Evolutionary conservation across 2,888 invertebrate species (phyloP).

Genomic region (Alcis repandata): DNA sequence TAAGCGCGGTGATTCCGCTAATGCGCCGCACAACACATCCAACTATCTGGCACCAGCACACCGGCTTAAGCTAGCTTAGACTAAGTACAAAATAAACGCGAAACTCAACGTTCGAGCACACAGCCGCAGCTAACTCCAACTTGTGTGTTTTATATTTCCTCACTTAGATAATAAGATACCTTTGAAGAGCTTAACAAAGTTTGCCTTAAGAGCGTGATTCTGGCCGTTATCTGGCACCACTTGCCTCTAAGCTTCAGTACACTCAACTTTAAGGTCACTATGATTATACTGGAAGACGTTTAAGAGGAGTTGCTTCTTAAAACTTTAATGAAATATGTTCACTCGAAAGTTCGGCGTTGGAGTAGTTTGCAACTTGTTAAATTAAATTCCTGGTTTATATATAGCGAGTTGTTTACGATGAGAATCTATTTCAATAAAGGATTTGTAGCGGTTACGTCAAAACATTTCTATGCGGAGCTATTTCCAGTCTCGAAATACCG

Average conservation of each 20-base stretch:
- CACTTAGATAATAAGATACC: slow-evolving; percentile 55
- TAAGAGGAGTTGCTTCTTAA: slow-evolving; percentile 53
- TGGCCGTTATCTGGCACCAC: slow-evolving; percentile 53
- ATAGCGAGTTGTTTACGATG: slow-evolving; percentile 37
- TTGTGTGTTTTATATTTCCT: slow-evolving; percentile 54
- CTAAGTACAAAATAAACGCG: slow-evolving; percentile 49
- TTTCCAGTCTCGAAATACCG: background rate
- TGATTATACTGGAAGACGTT: slow-evolving; percentile 61
- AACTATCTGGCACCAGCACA: slow-evolving; percentile 45
- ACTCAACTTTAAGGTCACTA: slow-evolving; percentile 58
- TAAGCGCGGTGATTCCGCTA: slow-evolving; percentile 39
- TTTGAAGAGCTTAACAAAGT: slow-evolving; percentile 56
- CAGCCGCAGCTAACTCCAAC: slow-evolving; percentile 43
- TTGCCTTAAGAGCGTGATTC: slow-evolving; percentile 56
- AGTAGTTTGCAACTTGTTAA: slow-evolving; percentile 50
- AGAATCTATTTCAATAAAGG: background rate
- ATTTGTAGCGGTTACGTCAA: background rate
- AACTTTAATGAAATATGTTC: slow-evolving; percentile 67
- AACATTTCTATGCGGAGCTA: slow-evolving; percentile 1
- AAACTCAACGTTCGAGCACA: slow-evolving; percentile 48
- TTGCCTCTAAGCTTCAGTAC: slow-evolving; percentile 48
- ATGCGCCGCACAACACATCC: slow-evolving; percentile 38
- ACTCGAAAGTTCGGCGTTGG: slow-evolving; percentile 54
- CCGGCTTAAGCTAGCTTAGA: slow-evolving; percentile 41
- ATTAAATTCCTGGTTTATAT: slow-evolving; percentile 50